Base-by-base conservation (phyloP, 2,888 invertebrate species). In the Chymomyza procnemis region DNA sequence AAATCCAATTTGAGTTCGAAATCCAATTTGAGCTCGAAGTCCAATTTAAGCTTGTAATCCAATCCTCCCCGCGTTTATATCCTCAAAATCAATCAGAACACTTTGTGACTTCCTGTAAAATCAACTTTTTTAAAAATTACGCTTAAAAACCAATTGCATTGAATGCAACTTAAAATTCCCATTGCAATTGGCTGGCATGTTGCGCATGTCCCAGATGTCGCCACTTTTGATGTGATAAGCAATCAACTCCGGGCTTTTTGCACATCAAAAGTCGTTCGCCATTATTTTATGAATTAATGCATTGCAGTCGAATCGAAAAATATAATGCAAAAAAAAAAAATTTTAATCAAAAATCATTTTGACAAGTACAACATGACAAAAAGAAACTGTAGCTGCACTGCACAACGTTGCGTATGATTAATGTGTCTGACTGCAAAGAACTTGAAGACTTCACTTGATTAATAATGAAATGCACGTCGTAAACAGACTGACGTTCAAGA, bases 351-450 rank as follows among this genome's bases (percentile, higher is more conserved):
- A 74, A 69, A 48, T 9, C 46, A 63, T 55, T 67, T 71, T 34
- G 46, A 58, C 61, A 54, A 18, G 30, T 19, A 26, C 3, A 47
- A 47, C 55, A 57, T 30, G 50, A 34, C 16, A 60, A 52, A 16
- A 62, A n/a, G n/a, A n/a, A 61, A 47, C 56, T 41, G 1, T 41
- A 9, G 54, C 21, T 14, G 21, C 54, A 21, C 22, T 21, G 64
- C 54, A 60, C 62, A 70, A 47, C 74, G 62, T 60, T 78, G 75
- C 68, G 71, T 74, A 78, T 78, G 79, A 87, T 85, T 79, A 75
- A 84, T 85, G 78, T 68, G 74, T 67, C 54, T 68, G 71, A 4
- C 14, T 68, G 54, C 67, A 66, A 69, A 70, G 62, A 48, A 22
- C 60, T 56, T 16, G 9, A 61, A 61, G 72, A 58, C 48, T 58